A percentile compares a stretch with the other conserved stretches of the same genome.
These are phyloP conservation scores for Ornithorhynchus anatinus DNA, from an alignment of 2,113 vertebrate species.

Conservation along the genomic window DNA sequence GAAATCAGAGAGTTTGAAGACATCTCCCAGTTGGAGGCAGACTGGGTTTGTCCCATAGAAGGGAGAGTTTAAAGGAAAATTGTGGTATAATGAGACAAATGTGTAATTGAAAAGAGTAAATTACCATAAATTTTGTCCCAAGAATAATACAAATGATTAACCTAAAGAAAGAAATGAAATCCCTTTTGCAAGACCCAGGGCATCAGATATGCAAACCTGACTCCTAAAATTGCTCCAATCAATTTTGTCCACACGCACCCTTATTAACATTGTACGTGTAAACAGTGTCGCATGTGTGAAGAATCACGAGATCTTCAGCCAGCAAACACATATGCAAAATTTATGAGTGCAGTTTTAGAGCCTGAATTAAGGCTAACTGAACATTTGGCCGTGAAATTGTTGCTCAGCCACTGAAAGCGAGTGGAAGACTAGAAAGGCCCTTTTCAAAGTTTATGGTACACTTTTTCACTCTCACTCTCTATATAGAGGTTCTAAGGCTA, in stretches of 20 bases:
- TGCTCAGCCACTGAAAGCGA: background rate
- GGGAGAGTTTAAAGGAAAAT: slow-evolving; percentile 24
- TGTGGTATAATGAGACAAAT: slow-evolving; percentile 8
- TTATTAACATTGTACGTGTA: slow-evolving; percentile 43
- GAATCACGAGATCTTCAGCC: slow-evolving; percentile 23
- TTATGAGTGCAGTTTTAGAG: slow-evolving; percentile 15
- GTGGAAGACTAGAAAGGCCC: background rate
- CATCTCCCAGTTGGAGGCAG: no score
- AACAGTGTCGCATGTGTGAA: slow-evolving; percentile 10
- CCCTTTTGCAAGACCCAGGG: background rate
- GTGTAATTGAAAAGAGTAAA: background rate
- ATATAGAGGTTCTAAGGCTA: no score
- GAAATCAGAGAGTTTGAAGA: no score
- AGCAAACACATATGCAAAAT: slow-evolving; percentile 23
- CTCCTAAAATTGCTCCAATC: slow-evolving; percentile 40
- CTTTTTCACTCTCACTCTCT: no score
- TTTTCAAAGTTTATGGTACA: background rate
- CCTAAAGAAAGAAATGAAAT: slow-evolving; percentile 6
- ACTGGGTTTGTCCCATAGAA: slow-evolving; percentile 24
- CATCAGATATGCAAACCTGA: slow-evolving; percentile 21
- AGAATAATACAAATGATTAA: slow-evolving; percentile 12
- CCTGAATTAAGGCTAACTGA: background rate
- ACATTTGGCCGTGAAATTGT: background rate
- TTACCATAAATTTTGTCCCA: slow-evolving; percentile 23
- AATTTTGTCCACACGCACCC: slow-evolving; percentile 32